Percentiles rank a stretch among this genome's conserved stretches.
These are phyloP conservation scores for Dioctria rufipes DNA, from an alignment of 2,888 invertebrate genomes.

Conservation along the genomic window DNA sequence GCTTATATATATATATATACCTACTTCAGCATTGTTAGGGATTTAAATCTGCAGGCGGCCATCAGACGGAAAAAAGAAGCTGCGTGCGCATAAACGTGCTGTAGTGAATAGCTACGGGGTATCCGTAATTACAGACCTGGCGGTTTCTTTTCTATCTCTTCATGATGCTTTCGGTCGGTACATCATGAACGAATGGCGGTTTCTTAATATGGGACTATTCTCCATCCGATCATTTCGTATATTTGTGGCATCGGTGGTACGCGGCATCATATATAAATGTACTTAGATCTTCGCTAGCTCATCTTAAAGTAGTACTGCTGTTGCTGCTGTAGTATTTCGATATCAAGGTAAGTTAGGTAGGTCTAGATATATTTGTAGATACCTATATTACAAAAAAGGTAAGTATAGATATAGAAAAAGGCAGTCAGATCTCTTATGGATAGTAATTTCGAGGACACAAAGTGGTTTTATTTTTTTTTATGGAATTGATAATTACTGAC, in stretches of 20 bases:
- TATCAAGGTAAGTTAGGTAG: background rate
- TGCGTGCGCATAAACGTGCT: slow-evolving; percentile 49
- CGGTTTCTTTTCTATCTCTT: slow-evolving; percentile 34
- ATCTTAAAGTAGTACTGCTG: too few relatives aligned
- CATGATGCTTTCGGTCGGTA: slow-evolving; percentile 35
- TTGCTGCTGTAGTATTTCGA: too few relatives aligned
- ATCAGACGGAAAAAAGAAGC: slow-evolving; percentile 30
- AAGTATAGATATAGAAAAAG: background rate
- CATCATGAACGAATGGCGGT: slow-evolving; percentile 15
- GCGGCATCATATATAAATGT: background rate
- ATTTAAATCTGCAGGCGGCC: slow-evolving; percentile 12
- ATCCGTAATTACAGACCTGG: slow-evolving; percentile 51
- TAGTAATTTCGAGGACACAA: background rate
- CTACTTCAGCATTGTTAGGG: background rate
- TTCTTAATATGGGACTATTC: slow-evolving; percentile 2
- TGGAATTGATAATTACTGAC: background rate
- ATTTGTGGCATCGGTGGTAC: background rate
- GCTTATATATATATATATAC: background rate
- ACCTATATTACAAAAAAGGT: background rate
- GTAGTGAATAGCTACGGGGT: slow-evolving; percentile 46
- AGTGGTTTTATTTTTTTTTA: background rate
- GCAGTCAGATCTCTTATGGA: background rate
- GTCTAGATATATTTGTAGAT: background rate
- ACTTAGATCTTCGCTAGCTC: background rate
- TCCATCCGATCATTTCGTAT: background rate